Conservation (phyloP, 2,113 vertebrate species). For the Tupaia tana region DNA sequence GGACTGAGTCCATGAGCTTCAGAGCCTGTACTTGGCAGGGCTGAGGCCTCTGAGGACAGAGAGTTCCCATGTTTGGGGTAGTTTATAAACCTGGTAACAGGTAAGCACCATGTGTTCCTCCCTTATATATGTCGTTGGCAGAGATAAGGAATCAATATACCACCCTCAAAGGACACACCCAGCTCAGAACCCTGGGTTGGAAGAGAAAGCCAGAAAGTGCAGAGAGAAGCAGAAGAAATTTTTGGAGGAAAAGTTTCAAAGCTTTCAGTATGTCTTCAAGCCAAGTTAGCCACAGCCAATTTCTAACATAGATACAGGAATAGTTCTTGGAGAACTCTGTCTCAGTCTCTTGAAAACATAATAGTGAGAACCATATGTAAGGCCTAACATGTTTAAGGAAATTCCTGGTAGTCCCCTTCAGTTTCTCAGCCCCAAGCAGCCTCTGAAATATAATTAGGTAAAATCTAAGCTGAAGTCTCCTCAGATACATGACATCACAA, state of each 20-base stretch:
- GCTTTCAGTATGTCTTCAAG: background rate
- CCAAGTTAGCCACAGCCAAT: background rate
- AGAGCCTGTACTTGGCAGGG: background rate
- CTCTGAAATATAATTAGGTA: slow-evolving; percentile 37
- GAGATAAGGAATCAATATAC: slow-evolving; percentile 26
- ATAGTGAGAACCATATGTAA: slow-evolving; percentile 33
- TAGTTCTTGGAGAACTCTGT: background rate
- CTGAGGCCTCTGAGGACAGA: background rate
- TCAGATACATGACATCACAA: slow-evolving; percentile 27
- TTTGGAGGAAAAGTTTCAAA: background rate
- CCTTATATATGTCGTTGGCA: background rate
- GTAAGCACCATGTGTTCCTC: background rate
- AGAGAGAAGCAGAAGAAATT: background rate
- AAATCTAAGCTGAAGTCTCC: slow-evolving; percentile 5
- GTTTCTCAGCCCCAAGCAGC: background rate
- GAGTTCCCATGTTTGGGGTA: background rate
- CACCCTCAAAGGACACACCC: background rate
- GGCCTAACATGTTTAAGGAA: background rate
- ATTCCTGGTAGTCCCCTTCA: background rate
- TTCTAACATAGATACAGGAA: background rate
- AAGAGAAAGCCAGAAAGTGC: background rate
- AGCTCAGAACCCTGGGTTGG: background rate
- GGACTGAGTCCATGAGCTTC: background rate
- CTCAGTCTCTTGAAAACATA: background rate
- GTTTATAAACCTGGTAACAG: slow-evolving; percentile 8